Base-by-base conservation (phyloP, 2,113 vertebrate species). In the Poecile atricapillus region DNA sequence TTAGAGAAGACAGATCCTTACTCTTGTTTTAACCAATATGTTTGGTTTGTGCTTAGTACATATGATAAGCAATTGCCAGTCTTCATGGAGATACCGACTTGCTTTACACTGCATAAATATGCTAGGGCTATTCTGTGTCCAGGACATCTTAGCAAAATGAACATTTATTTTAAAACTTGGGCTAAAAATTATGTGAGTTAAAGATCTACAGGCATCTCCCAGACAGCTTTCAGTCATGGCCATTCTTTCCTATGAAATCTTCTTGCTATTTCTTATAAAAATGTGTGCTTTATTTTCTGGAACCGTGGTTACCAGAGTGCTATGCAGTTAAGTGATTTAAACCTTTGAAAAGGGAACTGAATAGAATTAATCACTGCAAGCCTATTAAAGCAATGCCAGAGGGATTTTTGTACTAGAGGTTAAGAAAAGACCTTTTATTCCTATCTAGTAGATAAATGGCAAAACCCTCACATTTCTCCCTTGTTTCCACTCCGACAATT, bases 351-450 rank as follows among this genome's bases (percentile, higher is more conserved):
- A 60, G 81, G 56, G 43, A 79, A 85, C 64, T 87, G 59, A 79
- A 78, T 92, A 83, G 86, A 95, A 96, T 93, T 95, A 91, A 92
- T 90, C 64, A 77, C 49, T 87, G 47, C 30, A 96, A 71, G 58
- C 64, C 44, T 91, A 65, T 77, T 83, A 77, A 92, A 84, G 74
- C 58, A 78, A 25, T 75, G 50, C 86, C 35, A 78, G 23, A 77
- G 69, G 80, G 89, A 86, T 89, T 96, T 95, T 93, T 94, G 7
- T 96, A 58, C 60, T 83, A 69, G 50, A 77, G 82, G 47, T 93
- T 87, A 87, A 93, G 88, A 97, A 92, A 93, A 95, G 91, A 70
- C 46, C 39, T 86, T 85, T 96, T 79, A 83, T 82, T 94, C 80
- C 37, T 85, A 70, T 87, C 63, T 91, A 55, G 63, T 55, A 74